A percentile compares a stretch with the other conserved stretches of the same genome.
phyloP scores from a whole-genome alignment of 2,797 vertebrate genomes.

The Darevskia nairensis region DNA sequence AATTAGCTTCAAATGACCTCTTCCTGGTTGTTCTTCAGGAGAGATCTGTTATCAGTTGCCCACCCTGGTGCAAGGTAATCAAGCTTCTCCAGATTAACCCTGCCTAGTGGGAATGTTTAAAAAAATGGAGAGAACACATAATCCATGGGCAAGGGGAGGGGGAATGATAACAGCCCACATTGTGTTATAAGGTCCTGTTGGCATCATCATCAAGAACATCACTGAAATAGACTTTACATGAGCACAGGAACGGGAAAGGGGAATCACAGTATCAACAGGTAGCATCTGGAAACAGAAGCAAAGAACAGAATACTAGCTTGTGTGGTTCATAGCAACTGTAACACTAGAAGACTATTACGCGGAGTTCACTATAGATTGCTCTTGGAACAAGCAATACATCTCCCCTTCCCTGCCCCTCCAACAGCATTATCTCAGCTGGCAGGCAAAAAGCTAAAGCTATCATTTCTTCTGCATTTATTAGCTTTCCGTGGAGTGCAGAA shows the following conservation, averaged over 20 bases:
- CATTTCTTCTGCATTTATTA: background rate
- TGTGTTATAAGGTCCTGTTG: conserved; percentile 39
- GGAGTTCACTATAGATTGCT: conserved; percentile 30
- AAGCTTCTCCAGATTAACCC: conserved; percentile 51
- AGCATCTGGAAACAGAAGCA: conserved; percentile 18
- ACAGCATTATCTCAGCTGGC: background rate
- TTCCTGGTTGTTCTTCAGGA: conserved; percentile 50
- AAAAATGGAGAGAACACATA: background rate
- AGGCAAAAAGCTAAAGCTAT: conserved; percentile 12
- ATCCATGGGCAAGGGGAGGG: conserved; percentile 18
- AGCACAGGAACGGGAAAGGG: background rate
- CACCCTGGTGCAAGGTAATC: conserved; percentile 43
- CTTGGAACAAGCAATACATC: background rate
- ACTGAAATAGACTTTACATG: conserved; percentile 32
- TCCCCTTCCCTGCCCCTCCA: background rate
- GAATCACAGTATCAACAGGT: conserved; percentile 41
- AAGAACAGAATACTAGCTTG: conserved; percentile 20
- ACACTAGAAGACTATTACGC: background rate
- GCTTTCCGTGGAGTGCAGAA: background rate
- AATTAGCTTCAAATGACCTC: conserved; percentile 54
- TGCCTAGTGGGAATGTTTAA: background rate
- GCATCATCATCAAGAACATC: conserved; percentile 47
- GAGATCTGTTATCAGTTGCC: conserved; percentile 44
- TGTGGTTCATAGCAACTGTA: background rate
- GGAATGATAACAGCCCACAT: conserved; percentile 15